Percentiles rank a stretch among this genome's conserved stretches.
Conservation (phyloP, 2,797 vertebrate species). For the Macroramphosus scolopax region DNA sequence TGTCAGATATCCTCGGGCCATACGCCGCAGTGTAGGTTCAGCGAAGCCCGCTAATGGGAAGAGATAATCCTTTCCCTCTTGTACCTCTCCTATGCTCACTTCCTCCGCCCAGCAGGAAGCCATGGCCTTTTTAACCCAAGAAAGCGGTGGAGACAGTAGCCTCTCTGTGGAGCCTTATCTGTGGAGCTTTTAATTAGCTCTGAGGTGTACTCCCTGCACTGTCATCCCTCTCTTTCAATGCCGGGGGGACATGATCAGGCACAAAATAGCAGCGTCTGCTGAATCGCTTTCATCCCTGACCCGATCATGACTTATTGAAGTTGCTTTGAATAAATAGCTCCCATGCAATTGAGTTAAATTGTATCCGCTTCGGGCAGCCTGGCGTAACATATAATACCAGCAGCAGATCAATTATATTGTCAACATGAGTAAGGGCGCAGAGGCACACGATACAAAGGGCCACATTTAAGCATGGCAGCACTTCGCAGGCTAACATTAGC, state of each 20-base stretch:
- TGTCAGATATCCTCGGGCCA: slow-evolving; percentile 42
- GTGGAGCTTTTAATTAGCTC: slow-evolving; percentile 55
- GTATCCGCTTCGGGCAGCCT: no score
- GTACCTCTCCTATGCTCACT: slow-evolving; percentile 26
- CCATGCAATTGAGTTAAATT: no score
- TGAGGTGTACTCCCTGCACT: slow-evolving; percentile 31
- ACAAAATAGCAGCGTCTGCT: slow-evolving; percentile 30
- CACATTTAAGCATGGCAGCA: no score
- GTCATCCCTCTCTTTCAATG: slow-evolving; percentile 44
- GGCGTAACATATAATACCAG: no score
- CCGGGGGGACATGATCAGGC: slow-evolving; percentile 8
- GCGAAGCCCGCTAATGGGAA: slow-evolving; percentile 31
- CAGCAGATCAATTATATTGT: no score
- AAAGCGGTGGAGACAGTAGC: slow-evolving; percentile 35
- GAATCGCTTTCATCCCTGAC: slow-evolving; percentile 47
- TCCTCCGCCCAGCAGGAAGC: slow-evolving; percentile 58
- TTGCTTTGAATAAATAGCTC: no score
- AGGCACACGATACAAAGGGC: no score
- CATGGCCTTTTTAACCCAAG: slow-evolving; percentile 33
- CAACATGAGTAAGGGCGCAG: no score
- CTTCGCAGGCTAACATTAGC: no score
- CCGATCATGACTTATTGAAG: slow-evolving; percentile 37
- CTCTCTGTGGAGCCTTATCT: slow-evolving; percentile 51
- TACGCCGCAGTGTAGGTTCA: slow-evolving; percentile 23
- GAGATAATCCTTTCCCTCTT: slow-evolving; percentile 12